These are phyloP conservation scores for Lacerta agilis DNA, from an alignment of 2,797 vertebrate genomes.

Conservation along the genomic window DNA sequence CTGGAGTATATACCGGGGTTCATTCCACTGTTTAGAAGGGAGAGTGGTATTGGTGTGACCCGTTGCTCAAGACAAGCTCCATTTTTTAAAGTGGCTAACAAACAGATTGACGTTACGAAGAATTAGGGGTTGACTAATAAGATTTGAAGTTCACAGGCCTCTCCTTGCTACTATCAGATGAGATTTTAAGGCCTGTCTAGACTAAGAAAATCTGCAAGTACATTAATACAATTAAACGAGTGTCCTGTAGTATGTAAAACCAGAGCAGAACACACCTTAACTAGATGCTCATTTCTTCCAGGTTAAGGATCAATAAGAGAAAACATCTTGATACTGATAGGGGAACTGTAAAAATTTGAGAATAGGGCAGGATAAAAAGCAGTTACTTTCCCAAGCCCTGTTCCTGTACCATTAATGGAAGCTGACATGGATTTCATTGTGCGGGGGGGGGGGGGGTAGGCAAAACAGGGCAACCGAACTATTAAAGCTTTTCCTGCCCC, in stretches of 20 bases:
- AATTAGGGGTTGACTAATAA: constrained; percentile 28
- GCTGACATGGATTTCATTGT: background rate
- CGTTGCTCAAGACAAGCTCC: constrained; percentile 16
- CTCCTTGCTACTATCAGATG: constrained; percentile 15
- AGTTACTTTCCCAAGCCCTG: background rate
- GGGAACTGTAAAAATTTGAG: background rate
- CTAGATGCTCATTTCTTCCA: background rate
- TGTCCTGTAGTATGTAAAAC: background rate
- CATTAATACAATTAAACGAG: constrained; percentile 28
- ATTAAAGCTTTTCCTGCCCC: background rate
- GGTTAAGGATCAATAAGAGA: background rate
- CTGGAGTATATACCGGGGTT: background rate
- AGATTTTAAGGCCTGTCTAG: constrained; percentile 13
- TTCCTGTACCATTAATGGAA: background rate
- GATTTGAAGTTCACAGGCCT: constrained; percentile 34
- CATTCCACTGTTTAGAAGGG: background rate
- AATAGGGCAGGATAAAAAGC: background rate
- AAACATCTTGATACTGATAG: background rate
- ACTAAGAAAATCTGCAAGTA: constrained; percentile 25
- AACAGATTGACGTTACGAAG: background rate
- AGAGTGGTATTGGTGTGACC: background rate
- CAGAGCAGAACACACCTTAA: background rate
- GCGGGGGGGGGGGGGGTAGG: background rate
- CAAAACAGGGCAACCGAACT: background rate
- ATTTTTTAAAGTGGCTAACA: background rate